These are phyloP conservation scores for Drosophila truncata DNA, from an alignment of 1,140 invertebrate genomes.

Conservation along the genomic window DNA sequence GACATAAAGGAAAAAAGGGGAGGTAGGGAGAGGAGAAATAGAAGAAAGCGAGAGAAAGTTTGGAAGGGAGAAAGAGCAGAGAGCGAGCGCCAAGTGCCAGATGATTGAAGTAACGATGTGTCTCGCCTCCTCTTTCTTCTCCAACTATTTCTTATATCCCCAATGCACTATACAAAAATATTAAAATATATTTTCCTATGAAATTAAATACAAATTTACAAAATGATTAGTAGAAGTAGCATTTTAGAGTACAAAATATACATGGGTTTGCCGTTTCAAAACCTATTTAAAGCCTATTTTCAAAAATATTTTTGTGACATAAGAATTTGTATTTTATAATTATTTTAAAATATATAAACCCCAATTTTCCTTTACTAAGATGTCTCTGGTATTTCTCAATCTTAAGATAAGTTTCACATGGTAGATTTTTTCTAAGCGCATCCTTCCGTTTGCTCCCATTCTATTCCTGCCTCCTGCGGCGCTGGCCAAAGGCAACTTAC, in stretches of 20 bases:
- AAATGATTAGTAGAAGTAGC: too few species aligned
- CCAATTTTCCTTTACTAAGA: neutral
- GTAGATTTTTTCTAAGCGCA: slow-evolving; percentile 15
- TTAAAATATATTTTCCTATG: neutral
- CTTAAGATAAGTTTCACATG: neutral
- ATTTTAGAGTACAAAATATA: too few species aligned
- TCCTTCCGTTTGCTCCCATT: slow-evolving; percentile 4
- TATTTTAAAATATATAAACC: neutral
- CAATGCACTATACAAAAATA: slow-evolving; percentile 2
- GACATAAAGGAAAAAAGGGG: slow-evolving; percentile 18
- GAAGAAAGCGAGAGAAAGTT: slow-evolving; percentile 6
- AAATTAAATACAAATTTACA: neutral
- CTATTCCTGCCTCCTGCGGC: slow-evolving; percentile 31
- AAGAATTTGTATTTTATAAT: neutral
- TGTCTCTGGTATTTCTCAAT: neutral
- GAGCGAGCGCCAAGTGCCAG: slow-evolving; percentile 65
- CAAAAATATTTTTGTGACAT: neutral
- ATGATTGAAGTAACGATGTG: slow-evolving; percentile 73
- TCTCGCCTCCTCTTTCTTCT: slow-evolving; percentile 41
- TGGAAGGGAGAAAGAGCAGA: slow-evolving; percentile 18
- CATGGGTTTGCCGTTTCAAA: neutral
- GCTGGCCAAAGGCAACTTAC: slow-evolving; percentile 81
- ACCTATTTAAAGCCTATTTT: too few species aligned
- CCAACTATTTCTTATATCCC: slow-evolving; percentile 9
- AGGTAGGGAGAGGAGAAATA: neutral